Base-by-base conservation (phyloP, 2,888 invertebrate species). In the Chirona hameri region DNA sequence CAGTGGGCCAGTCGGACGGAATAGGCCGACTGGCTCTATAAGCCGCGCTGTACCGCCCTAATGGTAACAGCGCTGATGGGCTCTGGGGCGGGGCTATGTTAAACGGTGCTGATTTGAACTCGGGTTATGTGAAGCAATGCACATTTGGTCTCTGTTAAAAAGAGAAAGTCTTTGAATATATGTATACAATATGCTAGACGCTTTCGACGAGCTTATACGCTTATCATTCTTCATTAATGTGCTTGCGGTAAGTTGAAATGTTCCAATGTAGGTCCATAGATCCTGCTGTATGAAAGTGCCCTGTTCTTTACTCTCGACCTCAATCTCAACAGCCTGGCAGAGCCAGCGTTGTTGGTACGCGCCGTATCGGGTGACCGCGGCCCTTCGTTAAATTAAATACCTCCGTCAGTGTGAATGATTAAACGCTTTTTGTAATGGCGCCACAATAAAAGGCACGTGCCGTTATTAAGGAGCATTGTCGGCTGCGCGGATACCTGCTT, bases 381-480 rank as follows among this genome's bases (percentile, higher is more conserved):
- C 24, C 29, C 18, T 76, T 46, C 76, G 76, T 46, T 76, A 76
- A 21, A 76, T 39, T 46, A 46, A 24, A 39, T 46, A 46, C 76
- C 76, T 2, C 76, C 46, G 76, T 46, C 76, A 76, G 39, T 46
- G 46, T n/a, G 72, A 39, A 80, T 80, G 80, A 80, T 52, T 80
- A 52, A 80, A 80, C 52, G 29, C 15, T 79, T 80, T 52, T 80
- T 52, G 29, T 80, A 80, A 52, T 48, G 52, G 9, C 21, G 29
- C 52, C 29, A 27, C 80, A 52, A 27, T 52, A 52, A 27, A 52
- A 18, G 76, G 76, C 76, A 76, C 76, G 76, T 46, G 76, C 76
- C 18, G 76, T 76, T 76, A 76, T 76, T 76, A 76, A 46, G 39
- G 76, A 12, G 39, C 76, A 76, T 46, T 76, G 39, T 46, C 76